phyloP scores from a whole-genome alignment of 1,140 invertebrate genomes.

The Drosophila pandora region DNA sequence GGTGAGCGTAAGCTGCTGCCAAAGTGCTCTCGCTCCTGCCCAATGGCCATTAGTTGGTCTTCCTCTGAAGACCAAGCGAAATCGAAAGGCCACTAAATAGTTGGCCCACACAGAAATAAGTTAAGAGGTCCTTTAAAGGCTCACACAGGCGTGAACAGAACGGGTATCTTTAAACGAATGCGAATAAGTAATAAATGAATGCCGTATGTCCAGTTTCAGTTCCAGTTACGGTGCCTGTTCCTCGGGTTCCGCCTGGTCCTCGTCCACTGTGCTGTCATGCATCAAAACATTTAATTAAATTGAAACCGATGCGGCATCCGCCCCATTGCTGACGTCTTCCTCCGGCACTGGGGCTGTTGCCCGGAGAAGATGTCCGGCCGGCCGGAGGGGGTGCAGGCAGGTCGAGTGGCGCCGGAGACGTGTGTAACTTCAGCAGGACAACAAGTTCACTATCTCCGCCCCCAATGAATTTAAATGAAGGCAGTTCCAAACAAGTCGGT shows the following conservation, averaged over 20 bases:
- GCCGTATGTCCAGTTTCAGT: slow-evolving; percentile 26
- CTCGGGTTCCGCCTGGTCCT: background rate
- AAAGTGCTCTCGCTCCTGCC: slow-evolving; percentile 16
- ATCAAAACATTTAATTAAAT: slow-evolving; percentile 82
- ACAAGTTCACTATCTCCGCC: slow-evolving; percentile 30
- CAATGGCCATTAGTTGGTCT: slow-evolving; percentile 61
- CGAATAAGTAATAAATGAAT: slow-evolving; percentile 61
- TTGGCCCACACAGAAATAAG: background rate
- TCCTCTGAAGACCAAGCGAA: background rate
- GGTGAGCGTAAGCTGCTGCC: slow-evolving; percentile 34
- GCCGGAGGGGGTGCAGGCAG: slow-evolving; percentile 1
- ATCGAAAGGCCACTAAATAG: slow-evolving; percentile 5
- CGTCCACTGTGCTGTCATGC: slow-evolving; percentile 63
- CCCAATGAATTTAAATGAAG: slow-evolving; percentile 76
- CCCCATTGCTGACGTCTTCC: slow-evolving; percentile 33
- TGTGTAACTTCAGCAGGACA: slow-evolving; percentile 45
- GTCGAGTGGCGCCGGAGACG: slow-evolving; percentile 39
- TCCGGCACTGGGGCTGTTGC: background rate
- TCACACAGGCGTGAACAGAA: slow-evolving; percentile 55
- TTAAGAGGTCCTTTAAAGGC: slow-evolving; percentile 25
- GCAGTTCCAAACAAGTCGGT: slow-evolving; percentile 47
- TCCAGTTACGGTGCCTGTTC: slow-evolving; percentile 6
- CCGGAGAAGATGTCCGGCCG: background rate
- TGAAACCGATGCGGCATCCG: slow-evolving; percentile 61
- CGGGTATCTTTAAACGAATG: slow-evolving; percentile 67